A percentile compares a stretch with the other conserved stretches of the same genome.
Conservation (phyloP, 1,140 invertebrate species). For the Megathymus violae region DNA sequence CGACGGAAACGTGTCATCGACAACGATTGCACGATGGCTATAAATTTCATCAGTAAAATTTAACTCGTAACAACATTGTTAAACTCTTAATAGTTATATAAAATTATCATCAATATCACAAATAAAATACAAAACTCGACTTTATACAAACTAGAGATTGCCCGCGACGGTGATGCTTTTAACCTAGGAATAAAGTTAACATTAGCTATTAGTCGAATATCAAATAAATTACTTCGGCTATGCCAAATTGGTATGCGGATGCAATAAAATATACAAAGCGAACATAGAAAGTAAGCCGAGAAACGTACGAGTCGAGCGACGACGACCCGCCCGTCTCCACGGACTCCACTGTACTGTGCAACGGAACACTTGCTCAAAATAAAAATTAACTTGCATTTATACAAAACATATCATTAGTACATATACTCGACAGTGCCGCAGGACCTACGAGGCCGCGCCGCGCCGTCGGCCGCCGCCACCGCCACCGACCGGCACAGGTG, state of each 20-base stretch:
- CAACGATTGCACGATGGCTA: slow-evolving; percentile 45
- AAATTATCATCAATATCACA: slow-evolving; percentile 80
- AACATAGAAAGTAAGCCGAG: slow-evolving; percentile 15
- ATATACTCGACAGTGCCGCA: no score
- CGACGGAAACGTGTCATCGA: slow-evolving; percentile 41
- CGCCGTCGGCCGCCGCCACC: neutral
- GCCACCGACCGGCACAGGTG: no score
- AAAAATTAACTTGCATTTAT: no score
- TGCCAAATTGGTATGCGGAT: slow-evolving; percentile 12
- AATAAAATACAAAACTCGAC: slow-evolving; percentile 66
- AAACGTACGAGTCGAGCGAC: neutral
- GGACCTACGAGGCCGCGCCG: no score
- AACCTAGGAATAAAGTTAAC: slow-evolving; percentile 8
- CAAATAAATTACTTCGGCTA: slow-evolving; percentile 23
- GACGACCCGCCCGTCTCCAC: neutral
- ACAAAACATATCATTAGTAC: no score
- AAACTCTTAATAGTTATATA: slow-evolving; percentile 75
- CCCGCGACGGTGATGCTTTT: slow-evolving; percentile 1
- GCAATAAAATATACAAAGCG: slow-evolving; percentile 37
- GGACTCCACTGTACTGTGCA: neutral
- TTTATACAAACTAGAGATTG: slow-evolving; percentile 27
- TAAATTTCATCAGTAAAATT: slow-evolving; percentile 70
- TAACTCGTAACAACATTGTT: slow-evolving; percentile 72
- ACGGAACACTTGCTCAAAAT: no score
- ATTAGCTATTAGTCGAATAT: slow-evolving; percentile 2